Evolutionary conservation across 2,888 invertebrate genomes (phyloP).

Genomic region (Cheilosia pagana): DNA sequence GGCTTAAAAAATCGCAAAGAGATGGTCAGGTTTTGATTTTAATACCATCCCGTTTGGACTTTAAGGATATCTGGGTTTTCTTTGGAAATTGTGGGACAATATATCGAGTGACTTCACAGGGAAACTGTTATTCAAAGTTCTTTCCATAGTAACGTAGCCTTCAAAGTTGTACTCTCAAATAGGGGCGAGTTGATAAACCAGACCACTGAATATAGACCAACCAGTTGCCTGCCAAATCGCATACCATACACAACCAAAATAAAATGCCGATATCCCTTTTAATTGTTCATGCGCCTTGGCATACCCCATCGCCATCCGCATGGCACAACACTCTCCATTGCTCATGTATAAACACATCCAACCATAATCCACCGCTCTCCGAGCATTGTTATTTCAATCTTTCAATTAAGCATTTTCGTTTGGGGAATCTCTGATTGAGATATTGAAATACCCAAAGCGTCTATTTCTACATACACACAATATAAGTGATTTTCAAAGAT

Average conservation of each 20-base stretch:
- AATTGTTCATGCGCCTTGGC: neutral
- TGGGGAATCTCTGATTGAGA: slow-evolving; percentile 53
- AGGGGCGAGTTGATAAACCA: no score
- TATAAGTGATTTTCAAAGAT: slow-evolving; percentile 59
- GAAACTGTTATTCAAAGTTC: no score
- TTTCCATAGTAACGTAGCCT: no score
- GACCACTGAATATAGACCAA: no score
- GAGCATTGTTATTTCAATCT: slow-evolving; percentile 24
- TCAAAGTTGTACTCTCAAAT: no score
- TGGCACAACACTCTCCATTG: neutral
- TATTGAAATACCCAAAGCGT: slow-evolving; percentile 48
- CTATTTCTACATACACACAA: slow-evolving; percentile 45
- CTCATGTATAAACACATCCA: neutral
- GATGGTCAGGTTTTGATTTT: no score
- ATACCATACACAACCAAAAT: slow-evolving; percentile 14
- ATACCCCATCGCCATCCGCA: neutral
- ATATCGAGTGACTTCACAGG: no score
- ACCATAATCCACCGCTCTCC: slow-evolving; percentile 36
- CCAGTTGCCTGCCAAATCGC: slow-evolving; percentile 1
- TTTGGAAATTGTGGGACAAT: no score
- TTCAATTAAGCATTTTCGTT: slow-evolving; percentile 62
- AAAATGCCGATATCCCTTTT: slow-evolving; percentile 19
- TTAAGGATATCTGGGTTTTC: no score
- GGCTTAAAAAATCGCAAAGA: no score
- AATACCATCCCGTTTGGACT: no score